Percentiles rank a stretch among this genome's conserved stretches.
Conservation (phyloP, 2,113 vertebrate genomes). For the Indicator maculatus region DNA sequence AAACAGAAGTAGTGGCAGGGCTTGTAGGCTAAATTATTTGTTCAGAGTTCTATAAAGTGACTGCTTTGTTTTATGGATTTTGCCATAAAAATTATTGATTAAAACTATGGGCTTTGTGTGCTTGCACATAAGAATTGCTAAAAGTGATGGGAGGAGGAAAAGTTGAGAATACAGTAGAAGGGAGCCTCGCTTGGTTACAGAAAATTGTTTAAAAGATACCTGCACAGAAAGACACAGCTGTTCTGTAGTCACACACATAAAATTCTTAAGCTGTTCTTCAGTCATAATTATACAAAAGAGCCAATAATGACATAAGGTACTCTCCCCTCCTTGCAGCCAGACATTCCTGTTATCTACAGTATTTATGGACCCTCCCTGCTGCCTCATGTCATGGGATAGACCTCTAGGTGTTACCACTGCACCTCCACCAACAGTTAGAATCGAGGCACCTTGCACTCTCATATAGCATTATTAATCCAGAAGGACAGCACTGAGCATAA, state of each 20-base stretch:
- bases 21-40: not conserved
- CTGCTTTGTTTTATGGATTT: constrained; percentile 44
- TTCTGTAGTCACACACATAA: fast-evolving
- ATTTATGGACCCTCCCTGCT: not conserved
- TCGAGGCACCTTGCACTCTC: not conserved
- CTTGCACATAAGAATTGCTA: not conserved
- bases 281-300: not conserved
- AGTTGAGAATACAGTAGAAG: not conserved
- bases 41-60: not conserved
- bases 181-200: not conserved
- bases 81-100: constrained; percentile 32
- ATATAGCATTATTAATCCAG: not conserved
- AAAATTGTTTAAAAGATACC: not conserved
- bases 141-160: not conserved
- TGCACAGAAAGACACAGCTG: not conserved
- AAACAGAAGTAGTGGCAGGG: not conserved
- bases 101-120: not conserved
- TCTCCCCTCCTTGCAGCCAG: not conserved
- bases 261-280: not conserved
- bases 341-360: not conserved
- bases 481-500: not conserved
- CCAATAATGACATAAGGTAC: not conserved
- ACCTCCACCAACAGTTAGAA: not conserved
- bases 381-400: not conserved
- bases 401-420: not conserved